Evolutionary conservation across 2,113 vertebrate genomes (phyloP).

Genomic region (Antidorcas marsupialis): DNA sequence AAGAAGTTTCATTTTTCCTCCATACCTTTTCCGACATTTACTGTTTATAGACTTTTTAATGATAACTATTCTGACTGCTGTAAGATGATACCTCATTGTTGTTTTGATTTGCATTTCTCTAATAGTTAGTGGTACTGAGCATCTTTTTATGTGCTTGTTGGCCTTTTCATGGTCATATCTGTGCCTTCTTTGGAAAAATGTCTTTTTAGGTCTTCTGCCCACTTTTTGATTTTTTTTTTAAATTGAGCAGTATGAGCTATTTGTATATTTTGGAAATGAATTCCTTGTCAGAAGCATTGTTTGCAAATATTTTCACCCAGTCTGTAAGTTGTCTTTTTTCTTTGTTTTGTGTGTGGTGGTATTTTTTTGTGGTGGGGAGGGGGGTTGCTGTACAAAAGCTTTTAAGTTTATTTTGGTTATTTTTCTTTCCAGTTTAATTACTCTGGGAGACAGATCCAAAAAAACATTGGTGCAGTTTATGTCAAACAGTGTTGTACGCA

Average conservation of each 20-base stretch:
- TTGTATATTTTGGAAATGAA: not conserved
- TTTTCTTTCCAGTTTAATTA: not conserved
- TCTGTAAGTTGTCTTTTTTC: not conserved
- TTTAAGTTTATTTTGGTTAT: not conserved
- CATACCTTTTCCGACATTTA: not conserved
- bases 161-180: not conserved
- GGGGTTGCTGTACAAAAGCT: not conserved
- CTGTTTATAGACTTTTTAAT: not conserved
- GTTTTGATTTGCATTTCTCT: not conserved
- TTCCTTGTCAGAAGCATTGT: not conserved
- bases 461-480: not conserved
- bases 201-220: not conserved
- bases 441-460: not conserved
- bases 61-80: not conserved
- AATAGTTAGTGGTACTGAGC: not conserved
- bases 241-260: not conserved
- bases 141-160: not conserved
- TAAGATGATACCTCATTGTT: not conserved
- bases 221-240: not conserved
- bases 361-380: rapidly evolving
- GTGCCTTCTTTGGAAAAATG: not conserved
- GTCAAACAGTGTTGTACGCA: not conserved
- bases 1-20: not conserved
- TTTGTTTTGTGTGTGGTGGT: not conserved
- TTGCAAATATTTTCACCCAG: not conserved